Evolutionary conservation across 2,797 vertebrate genomes (phyloP), one percentile per base, ranked within the genome.

Genomic region (Parambassis ranga): DNA sequence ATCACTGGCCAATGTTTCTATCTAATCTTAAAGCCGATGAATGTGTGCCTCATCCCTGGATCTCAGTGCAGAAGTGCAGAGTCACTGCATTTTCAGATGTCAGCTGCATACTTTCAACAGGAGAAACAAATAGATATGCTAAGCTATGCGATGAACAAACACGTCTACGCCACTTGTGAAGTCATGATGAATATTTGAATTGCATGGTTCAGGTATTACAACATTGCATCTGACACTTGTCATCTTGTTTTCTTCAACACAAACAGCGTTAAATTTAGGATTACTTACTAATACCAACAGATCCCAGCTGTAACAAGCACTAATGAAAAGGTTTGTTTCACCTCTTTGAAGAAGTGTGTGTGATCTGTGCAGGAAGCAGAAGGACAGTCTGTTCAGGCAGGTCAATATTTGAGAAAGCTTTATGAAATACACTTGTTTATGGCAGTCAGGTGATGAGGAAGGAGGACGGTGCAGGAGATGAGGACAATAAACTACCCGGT

Each of bases 331-430:
- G 50, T 41, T 72, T 4, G 50, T 55, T 61, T 65, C 16, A 26
- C 22, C 19, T 46, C 18, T 55, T 57, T 41, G 32, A 37, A 68
- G 46, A 65, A 58, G 52, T 58, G 66, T 66, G 58, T 33, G 75
- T 77, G 22, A 50, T 33, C 7, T 18, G 44, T 41, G 24, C 55
- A 57, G 61, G 51, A 71, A 57, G 37, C 65, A 81, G 65, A 70
- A 56, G 66, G 48, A 65, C 60, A 60, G 51, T 50, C 47, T 51
- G 59, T 36, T 16, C 39, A 18, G 26, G 41, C 26, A 11, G 65
- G 89, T 91, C 87, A 92, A 91, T 92, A 92, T 92, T 91, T 91
- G 89, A 90, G 60, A 63, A 87, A 57, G 80, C 79, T 85, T 87
- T 84, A 90, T 88, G 81, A 84, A 89, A 80, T 69, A 73, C 62